Conservation (phyloP, 2,113 vertebrate genomes). For the Butorides virescens region DNA sequence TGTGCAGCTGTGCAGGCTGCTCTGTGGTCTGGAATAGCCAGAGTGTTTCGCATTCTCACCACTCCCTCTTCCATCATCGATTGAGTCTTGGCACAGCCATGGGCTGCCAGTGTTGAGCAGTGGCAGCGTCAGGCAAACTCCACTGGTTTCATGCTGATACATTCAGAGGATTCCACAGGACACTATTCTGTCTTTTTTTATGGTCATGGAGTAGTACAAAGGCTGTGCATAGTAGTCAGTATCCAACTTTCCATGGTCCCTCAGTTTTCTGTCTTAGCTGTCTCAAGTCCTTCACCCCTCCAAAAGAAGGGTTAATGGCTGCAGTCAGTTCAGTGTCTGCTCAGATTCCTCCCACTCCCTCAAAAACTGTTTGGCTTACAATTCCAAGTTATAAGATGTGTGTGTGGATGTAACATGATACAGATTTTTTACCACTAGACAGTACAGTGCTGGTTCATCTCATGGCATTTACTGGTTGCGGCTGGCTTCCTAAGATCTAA, state of each 20-base stretch:
- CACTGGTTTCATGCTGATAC: background rate
- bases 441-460: background rate
- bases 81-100: background rate
- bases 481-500: background rate
- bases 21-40: background rate
- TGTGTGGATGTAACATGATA: background rate
- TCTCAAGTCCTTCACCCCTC: background rate
- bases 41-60: background rate
- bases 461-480: background rate
- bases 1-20: background rate
- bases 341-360: background rate
- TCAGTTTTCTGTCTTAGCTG: background rate
- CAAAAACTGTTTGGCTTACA: background rate
- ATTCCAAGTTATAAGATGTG: background rate
- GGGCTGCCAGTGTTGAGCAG: background rate
- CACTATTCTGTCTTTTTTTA: background rate
- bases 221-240: background rate
- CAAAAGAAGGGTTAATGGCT: background rate
- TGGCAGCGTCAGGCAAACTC: background rate
- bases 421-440: background rate
- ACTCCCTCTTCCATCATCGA: background rate
- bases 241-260: background rate
- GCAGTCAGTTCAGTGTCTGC: background rate
- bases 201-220: background rate
- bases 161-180: background rate